A percentile compares a stretch with the other conserved stretches of the same genome.
Conservation (phyloP, 2,113 vertebrate genomes). For the Nesoenas mayeri region DNA sequence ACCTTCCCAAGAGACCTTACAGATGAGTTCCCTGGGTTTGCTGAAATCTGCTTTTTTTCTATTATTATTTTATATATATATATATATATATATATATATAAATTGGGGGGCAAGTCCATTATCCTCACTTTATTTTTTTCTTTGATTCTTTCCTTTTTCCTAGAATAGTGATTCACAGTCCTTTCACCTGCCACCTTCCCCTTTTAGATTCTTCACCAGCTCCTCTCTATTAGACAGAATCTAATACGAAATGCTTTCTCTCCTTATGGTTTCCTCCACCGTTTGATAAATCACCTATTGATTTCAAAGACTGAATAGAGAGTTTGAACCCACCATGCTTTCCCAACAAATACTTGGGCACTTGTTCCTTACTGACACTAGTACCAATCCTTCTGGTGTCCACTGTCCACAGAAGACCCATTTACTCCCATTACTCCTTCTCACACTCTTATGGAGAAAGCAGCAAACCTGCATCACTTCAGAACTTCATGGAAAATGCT, state of each 20-base stretch:
- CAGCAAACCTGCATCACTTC: background rate
- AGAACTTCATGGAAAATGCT: background rate
- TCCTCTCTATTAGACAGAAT: background rate
- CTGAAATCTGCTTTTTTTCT: background rate
- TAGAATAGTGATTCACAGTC: background rate
- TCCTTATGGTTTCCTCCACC: background rate
- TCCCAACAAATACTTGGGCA: background rate
- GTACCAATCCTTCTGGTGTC: background rate
- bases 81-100: too few relatives aligned
- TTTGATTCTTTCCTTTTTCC: background rate
- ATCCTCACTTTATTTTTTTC: background rate
- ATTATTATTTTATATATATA: too few relatives aligned
- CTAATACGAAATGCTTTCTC: background rate
- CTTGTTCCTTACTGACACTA: background rate
- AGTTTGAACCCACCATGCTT: background rate
- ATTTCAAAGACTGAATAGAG: background rate
- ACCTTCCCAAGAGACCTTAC: background rate
- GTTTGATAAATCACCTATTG: accelerated
- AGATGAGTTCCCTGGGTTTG: background rate
- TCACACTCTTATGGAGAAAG: background rate
- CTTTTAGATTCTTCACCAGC: background rate
- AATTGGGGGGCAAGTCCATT: background rate
- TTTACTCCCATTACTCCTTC: background rate
- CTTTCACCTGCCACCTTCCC: background rate
- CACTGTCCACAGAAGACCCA: background rate